Evolutionary conservation across 2,113 vertebrate genomes (phyloP).

Genomic region (Corynorhinus townsendii): DNA sequence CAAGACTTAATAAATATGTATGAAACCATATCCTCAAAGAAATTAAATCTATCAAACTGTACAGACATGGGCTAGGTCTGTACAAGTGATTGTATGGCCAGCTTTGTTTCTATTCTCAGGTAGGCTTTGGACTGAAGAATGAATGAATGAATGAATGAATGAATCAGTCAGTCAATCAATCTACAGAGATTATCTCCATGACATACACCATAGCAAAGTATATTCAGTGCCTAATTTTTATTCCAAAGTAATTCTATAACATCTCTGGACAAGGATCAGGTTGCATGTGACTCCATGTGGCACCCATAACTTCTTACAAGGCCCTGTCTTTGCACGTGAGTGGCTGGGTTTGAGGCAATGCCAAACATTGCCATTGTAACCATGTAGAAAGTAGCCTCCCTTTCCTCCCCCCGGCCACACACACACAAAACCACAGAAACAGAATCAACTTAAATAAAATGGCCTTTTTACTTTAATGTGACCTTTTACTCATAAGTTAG

Average conservation of each 20-base stretch:
- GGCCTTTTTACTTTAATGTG: not conserved
- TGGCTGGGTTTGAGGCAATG: not conserved
- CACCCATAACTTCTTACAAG: not conserved
- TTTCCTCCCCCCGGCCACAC: fast-evolving
- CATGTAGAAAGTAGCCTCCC: not conserved
- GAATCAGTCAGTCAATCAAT: not conserved
- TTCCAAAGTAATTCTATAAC: not conserved
- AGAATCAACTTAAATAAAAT: conserved; percentile 10
- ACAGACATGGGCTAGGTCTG: not conserved
- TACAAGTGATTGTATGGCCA: not conserved
- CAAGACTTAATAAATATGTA: not conserved
- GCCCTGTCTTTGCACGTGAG: not conserved
- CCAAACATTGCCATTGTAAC: not conserved
- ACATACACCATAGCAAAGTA: not conserved
- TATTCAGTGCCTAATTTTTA: not conserved
- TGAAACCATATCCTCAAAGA: not conserved
- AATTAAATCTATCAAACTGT: not conserved
- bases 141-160: not conserved
- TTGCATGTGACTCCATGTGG: not conserved
- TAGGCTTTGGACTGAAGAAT: not conserved
- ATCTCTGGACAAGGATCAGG: not conserved
- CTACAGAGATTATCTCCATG: not conserved
- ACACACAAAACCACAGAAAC: not conserved
- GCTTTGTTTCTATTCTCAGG: not conserved
- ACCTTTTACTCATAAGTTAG: not conserved